A percentile compares a stretch with the other conserved stretches of the same genome.
Conservation (phyloP, 2,113 vertebrate genomes). For the Haplotaxodon microlepis region DNA sequence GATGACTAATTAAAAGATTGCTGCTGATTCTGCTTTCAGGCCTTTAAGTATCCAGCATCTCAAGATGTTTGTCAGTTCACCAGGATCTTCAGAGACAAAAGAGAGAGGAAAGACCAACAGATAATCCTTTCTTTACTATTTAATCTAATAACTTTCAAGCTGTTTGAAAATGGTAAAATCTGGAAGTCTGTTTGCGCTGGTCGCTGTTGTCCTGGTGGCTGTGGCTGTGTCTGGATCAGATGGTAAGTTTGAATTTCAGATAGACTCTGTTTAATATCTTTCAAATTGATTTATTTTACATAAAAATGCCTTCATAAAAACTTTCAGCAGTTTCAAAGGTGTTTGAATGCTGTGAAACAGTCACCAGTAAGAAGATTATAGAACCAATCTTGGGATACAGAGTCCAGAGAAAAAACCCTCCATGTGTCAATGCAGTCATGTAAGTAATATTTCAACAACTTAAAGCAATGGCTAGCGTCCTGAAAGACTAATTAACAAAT, state of each 20-base stretch:
- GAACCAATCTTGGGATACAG: not conserved
- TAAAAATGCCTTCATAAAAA: not conserved
- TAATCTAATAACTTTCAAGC: not conserved
- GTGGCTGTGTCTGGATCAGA: not conserved
- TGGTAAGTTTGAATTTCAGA: not conserved
- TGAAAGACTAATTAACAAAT: not conserved
- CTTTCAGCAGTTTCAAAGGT: not conserved
- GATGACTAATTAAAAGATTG: not conserved
- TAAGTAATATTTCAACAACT: constrained; percentile 7
- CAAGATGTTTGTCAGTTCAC: not conserved
- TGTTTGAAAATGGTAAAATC: not conserved
- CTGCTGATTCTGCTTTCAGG: not conserved
- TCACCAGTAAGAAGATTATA: not conserved
- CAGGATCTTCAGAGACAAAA: not conserved
- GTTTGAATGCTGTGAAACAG: not conserved
- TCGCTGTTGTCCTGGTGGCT: not conserved
- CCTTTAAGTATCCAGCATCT: not conserved
- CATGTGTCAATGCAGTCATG: constrained; percentile 39
- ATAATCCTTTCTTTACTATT: not conserved
- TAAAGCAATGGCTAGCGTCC: accelerated
- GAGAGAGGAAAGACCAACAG: not conserved
- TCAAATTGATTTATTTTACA: not conserved
- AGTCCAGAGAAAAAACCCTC: not conserved
- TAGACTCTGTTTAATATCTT: not conserved
- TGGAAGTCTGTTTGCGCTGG: not conserved